These are phyloP conservation scores for Semaprochilodus insignis DNA, from an alignment of 2,797 vertebrate genomes.

Conservation along the genomic window DNA sequence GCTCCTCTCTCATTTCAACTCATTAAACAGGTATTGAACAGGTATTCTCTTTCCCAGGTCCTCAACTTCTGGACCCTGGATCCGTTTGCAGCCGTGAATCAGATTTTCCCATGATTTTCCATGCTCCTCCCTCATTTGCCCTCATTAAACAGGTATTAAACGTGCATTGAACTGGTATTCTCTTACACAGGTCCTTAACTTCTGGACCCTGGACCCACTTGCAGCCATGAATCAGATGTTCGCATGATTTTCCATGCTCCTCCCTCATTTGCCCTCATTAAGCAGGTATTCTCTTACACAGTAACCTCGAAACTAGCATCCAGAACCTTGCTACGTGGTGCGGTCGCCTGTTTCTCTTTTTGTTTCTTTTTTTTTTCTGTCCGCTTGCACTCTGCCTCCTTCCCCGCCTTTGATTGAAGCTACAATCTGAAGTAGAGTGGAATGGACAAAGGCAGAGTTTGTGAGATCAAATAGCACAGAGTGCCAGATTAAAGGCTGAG, in stretches of 20 bases:
- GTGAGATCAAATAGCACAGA: conserved; percentile 80
- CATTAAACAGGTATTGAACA: too few species aligned
- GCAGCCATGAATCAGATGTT: background rate
- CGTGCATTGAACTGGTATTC: conserved; percentile 2
- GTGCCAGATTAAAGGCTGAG: conserved; percentile 78
- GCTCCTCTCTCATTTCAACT: too few species aligned
- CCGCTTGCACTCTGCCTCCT: conserved; percentile 11
- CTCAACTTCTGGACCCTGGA: too few species aligned
- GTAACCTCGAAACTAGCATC: background rate
- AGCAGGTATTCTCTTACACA: background rate
- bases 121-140: background rate
- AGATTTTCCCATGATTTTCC: background rate
- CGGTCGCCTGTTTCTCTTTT: background rate
- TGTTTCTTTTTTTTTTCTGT: background rate
- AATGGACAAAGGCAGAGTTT: conserved; percentile 66
- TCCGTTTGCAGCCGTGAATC: background rate
- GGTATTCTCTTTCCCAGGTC: too few species aligned
- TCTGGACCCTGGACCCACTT: background rate
- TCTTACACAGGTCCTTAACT: background rate
- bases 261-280: conserved; percentile 13
- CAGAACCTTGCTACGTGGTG: background rate
- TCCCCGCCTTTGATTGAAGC: conserved; percentile 67
- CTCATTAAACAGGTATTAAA: conserved; percentile 9
- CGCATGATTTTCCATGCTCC: background rate
- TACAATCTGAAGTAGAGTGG: conserved; percentile 71